Evolutionary conservation across 2,888 invertebrate species (phyloP).

Genomic region (Cremastobaeus sp.): DNA sequence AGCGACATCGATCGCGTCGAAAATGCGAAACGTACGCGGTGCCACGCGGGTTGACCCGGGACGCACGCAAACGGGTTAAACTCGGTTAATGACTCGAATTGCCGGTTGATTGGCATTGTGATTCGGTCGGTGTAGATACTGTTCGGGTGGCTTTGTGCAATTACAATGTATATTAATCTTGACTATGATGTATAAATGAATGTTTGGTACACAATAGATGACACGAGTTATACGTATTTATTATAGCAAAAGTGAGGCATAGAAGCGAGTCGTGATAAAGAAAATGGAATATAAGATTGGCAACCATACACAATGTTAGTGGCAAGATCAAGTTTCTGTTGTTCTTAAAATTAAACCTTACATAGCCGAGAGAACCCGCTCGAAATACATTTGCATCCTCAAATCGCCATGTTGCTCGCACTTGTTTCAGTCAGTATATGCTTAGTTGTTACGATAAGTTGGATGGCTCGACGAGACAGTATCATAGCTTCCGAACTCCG

Average conservation of each 20-base stretch:
- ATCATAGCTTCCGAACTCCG: not conserved
- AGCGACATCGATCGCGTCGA: no score
- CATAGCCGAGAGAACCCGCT: slow-evolving; percentile 55
- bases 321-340: slow-evolving; percentile 59
- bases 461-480: slow-evolving; percentile 26
- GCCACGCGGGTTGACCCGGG: slow-evolving; percentile 13
- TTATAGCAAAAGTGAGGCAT: slow-evolving; percentile 60
- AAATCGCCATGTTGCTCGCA: slow-evolving; percentile 58
- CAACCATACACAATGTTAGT: slow-evolving; percentile 60
- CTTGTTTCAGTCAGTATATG: slow-evolving; percentile 46
- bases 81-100: slow-evolving; percentile 29
- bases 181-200: slow-evolving; percentile 58
- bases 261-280: slow-evolving; percentile 56
- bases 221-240: slow-evolving; percentile 57
- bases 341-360: slow-evolving; percentile 53
- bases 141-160: slow-evolving; percentile 56
- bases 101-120: slow-evolving; percentile 21
- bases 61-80: slow-evolving; percentile 31
- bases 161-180: slow-evolving; percentile 54
- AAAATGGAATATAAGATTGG: slow-evolving; percentile 58
- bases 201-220: slow-evolving; percentile 57
- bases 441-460: slow-evolving; percentile 46
- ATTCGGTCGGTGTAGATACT: slow-evolving; percentile 23
- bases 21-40: slow-evolving; percentile 11
- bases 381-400: slow-evolving; percentile 58